Evolutionary conservation across 1,140 invertebrate genomes (phyloP).

Genomic region (Cecropterus lyciades): DNA sequence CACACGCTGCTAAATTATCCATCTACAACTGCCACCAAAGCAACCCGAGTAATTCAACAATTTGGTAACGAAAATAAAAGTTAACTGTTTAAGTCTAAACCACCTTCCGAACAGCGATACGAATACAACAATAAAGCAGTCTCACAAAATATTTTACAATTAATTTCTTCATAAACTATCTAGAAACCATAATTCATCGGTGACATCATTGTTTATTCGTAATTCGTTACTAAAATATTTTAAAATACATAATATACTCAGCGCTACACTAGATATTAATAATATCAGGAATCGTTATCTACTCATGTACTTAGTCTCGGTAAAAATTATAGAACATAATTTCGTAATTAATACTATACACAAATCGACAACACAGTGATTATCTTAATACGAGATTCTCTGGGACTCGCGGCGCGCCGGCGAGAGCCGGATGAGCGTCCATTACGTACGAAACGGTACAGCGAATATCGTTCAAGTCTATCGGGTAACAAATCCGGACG

Average conservation of each 20-base stretch:
- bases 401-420: conserved; percentile 72
- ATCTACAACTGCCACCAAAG: conserved; percentile 71
- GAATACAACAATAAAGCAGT: conserved; percentile 83
- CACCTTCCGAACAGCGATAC: conserved; percentile 73
- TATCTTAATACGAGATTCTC: conserved; percentile 78
- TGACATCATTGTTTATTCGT: conserved; percentile 71
- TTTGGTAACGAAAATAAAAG: conserved; percentile 83
- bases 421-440: conserved; percentile 59
- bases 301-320: conserved; percentile 79
- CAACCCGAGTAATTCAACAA: conserved; percentile 78
- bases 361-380: conserved; percentile 80
- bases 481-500: conserved; percentile 58
- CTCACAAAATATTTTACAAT: conserved; percentile 83
- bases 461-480: conserved; percentile 52
- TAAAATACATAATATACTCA: conserved; percentile 71
- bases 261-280: conserved; percentile 78
- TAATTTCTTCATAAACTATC: conserved; percentile 77
- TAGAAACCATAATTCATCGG: conserved; percentile 77
- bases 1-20: conserved; percentile 50
- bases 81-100: conserved; percentile 72
- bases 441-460: conserved; percentile 71
- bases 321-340: conserved; percentile 79
- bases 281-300: conserved; percentile 82
- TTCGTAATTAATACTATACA: conserved; percentile 84
- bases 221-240: conserved; percentile 75